Conservation (phyloP, 2,888 invertebrate species). For the Linnaemya vulpina region DNA sequence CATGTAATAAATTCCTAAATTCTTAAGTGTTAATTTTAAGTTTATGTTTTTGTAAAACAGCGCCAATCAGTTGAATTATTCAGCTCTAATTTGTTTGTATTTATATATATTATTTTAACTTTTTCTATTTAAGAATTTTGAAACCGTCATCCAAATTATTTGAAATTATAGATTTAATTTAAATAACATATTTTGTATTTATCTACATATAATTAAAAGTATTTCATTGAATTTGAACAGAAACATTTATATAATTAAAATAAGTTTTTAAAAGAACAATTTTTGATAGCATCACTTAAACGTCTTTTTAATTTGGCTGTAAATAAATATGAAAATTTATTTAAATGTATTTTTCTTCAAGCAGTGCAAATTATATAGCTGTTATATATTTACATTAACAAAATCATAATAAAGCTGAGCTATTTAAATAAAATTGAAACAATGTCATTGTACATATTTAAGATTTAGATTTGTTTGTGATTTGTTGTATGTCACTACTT, state of each 20-base stretch:
- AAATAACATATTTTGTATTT: not conserved
- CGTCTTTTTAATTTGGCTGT: conserved; percentile 81
- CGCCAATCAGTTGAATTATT: conserved; percentile 66
- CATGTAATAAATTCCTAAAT: too few species aligned
- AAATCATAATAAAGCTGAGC: not conserved
- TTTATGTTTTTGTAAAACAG: conserved; percentile 43
- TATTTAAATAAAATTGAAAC: conserved; percentile 7
- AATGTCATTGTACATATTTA: conserved; percentile 50
- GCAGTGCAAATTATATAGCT: conserved; percentile 8
- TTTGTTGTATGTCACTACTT: conserved; percentile 6
- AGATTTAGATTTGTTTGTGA: not conserved
- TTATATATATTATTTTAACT: not conserved
- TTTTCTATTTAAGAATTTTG: conserved; percentile 74
- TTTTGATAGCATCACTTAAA: conserved; percentile 81
- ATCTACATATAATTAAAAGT: not conserved
- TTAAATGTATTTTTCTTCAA: conserved; percentile 72
- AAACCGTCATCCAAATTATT: conserved; percentile 78
- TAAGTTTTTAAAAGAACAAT: conserved; percentile 80
- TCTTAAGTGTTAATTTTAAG: conserved; percentile 42
- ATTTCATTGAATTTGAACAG: not conserved
- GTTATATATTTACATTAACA: not conserved
- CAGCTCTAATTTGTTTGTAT: conserved; percentile 46
- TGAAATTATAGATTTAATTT: not conserved
- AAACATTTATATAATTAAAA: conserved; percentile 73
- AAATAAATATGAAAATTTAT: conserved; percentile 76